A percentile compares a stretch with the other conserved stretches of the same genome.
Evolutionary conservation across 1,140 invertebrate genomes (phyloP).

Genomic region (Dolichoris vasculosae): DNA sequence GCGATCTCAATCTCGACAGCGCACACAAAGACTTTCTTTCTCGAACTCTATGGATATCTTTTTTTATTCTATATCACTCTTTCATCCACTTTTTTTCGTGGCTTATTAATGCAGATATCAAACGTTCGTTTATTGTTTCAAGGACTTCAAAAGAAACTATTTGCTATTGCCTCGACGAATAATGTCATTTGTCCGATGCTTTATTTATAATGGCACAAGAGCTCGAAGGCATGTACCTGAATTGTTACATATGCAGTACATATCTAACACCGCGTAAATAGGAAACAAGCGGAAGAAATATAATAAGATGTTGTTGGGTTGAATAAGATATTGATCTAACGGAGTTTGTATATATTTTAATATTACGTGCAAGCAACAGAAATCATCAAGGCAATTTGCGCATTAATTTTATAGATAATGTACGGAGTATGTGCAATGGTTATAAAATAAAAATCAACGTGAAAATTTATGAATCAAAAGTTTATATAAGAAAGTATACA

Average conservation of each 20-base stretch:
- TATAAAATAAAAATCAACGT: neutral
- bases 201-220: neutral
- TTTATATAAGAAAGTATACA: neutral
- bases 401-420: neutral
- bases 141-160: neutral
- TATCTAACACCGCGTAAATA: neutral
- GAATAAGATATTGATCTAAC: conserved; percentile 15
- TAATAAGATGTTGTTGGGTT: neutral
- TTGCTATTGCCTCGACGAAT: neutral
- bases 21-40: conserved; percentile 34
- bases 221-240: neutral
- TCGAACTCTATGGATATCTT: neutral
- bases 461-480: neutral
- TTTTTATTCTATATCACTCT: neutral
- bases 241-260: neutral
- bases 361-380: neutral
- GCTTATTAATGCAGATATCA: neutral
- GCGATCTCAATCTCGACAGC: conserved; percentile 26
- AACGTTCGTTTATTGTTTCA: neutral
- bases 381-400: conserved; percentile 1
- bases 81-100: neutral
- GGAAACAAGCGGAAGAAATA: conserved; percentile 42
- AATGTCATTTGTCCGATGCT: neutral
- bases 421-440: neutral
- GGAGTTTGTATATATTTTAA: neutral